Conservation (phyloP, 2,113 vertebrate species). For the Grammomys surdaster region DNA sequence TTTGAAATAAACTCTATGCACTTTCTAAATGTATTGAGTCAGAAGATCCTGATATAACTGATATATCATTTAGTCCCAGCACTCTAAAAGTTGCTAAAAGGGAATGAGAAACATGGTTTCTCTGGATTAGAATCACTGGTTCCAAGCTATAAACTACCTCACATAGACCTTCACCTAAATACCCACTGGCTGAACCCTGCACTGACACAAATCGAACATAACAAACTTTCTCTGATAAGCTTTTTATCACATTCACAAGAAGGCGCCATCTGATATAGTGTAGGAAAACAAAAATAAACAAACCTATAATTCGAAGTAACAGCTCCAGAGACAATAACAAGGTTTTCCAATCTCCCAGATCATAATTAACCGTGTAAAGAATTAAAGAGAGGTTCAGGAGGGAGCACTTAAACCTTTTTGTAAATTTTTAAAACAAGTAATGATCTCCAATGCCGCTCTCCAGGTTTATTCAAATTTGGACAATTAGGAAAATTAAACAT, state of each 20-base stretch:
- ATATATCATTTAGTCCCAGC: constrained; percentile 18
- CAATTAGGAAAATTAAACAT: constrained; percentile 88
- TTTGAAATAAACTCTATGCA: constrained; percentile 59
- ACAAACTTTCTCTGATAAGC: constrained; percentile 73
- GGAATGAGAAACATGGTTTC: not conserved
- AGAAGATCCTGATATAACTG: constrained; percentile 21
- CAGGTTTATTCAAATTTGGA: constrained; percentile 87
- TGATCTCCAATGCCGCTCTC: constrained; percentile 81
- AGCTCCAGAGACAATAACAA: constrained; percentile 78
- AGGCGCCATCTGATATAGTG: constrained; percentile 72
- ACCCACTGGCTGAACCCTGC: constrained; percentile 50
- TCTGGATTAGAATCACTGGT: not conserved
- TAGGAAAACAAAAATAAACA: constrained; percentile 80
- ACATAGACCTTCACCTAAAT: constrained; percentile 34
- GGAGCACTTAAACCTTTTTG: constrained; percentile 78
- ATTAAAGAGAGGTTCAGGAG: constrained; percentile 80
- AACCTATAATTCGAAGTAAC: constrained; percentile 77
- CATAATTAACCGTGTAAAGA: constrained; percentile 81
- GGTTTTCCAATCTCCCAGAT: constrained; percentile 79
- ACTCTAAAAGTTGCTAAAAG: not conserved
- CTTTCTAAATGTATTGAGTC: constrained; percentile 59
- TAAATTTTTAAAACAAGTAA: constrained; percentile 85
- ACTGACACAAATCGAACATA: constrained; percentile 72
- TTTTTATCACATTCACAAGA: constrained; percentile 77
- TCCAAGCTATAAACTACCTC: not conserved